Evolutionary conservation across 2,888 invertebrate species (phyloP).

Genomic region (Ethmia dodecea): DNA sequence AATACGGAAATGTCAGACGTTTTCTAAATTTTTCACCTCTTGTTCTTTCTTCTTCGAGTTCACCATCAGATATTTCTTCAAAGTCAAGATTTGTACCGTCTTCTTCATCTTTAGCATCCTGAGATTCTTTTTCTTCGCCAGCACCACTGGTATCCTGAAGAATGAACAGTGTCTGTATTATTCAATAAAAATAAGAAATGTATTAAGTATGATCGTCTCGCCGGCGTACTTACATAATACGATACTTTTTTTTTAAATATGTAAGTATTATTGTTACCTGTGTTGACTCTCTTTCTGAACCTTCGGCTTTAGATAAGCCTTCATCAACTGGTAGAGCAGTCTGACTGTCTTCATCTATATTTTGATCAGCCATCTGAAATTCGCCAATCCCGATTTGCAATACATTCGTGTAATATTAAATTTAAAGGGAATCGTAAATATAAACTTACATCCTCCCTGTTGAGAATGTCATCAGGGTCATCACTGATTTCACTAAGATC

Average conservation of each 20-base stretch:
- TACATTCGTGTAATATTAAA: background rate
- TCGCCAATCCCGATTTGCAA: background rate
- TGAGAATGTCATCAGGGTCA: conserved; percentile 91
- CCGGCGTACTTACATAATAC: too few relatives aligned
- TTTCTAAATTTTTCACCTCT: conserved; percentile 53
- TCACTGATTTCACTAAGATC: conserved; percentile 93
- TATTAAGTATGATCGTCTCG: conserved; percentile 1
- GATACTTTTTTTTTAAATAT: too few relatives aligned
- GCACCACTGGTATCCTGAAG: conserved; percentile 59
- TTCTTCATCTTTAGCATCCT: conserved; percentile 82
- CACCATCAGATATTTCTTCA: conserved; percentile 94
- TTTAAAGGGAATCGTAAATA: background rate
- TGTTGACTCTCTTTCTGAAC: conserved; percentile 59
- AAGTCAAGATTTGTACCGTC: conserved; percentile 87
- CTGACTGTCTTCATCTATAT: conserved; percentile 61
- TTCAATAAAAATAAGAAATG: background rate
- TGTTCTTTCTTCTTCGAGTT: conserved; percentile 88
- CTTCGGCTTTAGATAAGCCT: conserved; percentile 42
- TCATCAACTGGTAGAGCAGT: conserved; percentile 47
- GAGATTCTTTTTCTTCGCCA: conserved; percentile 61
- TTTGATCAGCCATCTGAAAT: conserved; percentile 61
- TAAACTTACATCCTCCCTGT: conserved; percentile 82
- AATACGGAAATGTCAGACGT: too few relatives aligned
- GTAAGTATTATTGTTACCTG: conserved; percentile 50
- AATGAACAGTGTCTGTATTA: conserved; percentile 3